Percentiles rank a stretch among this genome's conserved stretches.
phyloP scores from a whole-genome alignment of 1,140 invertebrate species.

The Halotydeus destructor region DNA sequence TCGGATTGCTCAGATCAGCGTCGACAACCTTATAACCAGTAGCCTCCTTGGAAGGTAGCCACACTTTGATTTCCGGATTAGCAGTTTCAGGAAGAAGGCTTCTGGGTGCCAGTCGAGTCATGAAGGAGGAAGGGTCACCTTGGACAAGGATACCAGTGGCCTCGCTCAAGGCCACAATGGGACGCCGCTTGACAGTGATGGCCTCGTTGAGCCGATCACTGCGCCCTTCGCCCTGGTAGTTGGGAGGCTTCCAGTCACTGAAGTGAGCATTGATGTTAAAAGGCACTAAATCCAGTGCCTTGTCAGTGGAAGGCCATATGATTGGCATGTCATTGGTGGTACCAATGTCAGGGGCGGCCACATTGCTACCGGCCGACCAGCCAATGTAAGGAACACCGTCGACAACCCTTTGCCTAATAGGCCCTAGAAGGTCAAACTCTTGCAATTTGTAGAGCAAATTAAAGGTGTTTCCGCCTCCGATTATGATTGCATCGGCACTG shows the following conservation, averaged over 20 bases:
- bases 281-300: slow-evolving; percentile 45
- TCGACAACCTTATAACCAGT: no score
- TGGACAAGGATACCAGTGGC: slow-evolving; percentile 10
- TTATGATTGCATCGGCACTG: slow-evolving; percentile 43
- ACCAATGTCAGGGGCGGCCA: slow-evolving; percentile 49
- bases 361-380: slow-evolving; percentile 58
- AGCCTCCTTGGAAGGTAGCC: no score
- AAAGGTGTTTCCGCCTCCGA: slow-evolving; percentile 57
- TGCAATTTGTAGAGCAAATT: slow-evolving; percentile 44
- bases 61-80: no score
- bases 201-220: slow-evolving; percentile 10
- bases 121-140: no score
- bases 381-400: slow-evolving; percentile 51
- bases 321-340: slow-evolving; percentile 75
- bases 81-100: no score
- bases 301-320: slow-evolving; percentile 46
- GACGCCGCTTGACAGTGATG: slow-evolving; percentile 1
- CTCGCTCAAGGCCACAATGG: slow-evolving; percentile 9
- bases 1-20: no score
- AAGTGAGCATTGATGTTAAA: slow-evolving; percentile 75
- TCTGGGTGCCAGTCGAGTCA: no score
- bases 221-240: slow-evolving; percentile 5
- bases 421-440: slow-evolving; percentile 38
- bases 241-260: slow-evolving; percentile 29
- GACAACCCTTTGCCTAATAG: slow-evolving; percentile 33